phyloP scores from a whole-genome alignment of 2,888 invertebrate species.

The Eupithecia subumbrata region DNA sequence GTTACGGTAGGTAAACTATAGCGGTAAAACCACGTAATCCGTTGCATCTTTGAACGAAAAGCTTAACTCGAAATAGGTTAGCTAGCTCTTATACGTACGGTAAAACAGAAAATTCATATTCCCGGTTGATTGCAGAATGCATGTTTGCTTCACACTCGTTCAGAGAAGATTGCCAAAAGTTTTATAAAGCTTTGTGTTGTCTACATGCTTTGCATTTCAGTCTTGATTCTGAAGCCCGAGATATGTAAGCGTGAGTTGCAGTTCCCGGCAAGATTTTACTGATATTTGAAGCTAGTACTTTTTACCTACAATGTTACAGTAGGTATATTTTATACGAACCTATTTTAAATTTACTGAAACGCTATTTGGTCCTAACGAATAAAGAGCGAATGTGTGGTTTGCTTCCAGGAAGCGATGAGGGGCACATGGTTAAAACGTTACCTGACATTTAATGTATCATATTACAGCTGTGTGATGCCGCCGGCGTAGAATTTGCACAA shows the following conservation, averaged over 20 bases:
- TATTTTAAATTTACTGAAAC: not conserved
- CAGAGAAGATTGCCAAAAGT: constrained; percentile 29
- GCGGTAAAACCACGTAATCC: not conserved
- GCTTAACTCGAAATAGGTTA: not conserved
- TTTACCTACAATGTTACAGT: not conserved
- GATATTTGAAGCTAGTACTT: too few species aligned
- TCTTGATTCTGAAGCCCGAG: not conserved
- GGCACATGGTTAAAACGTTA: too few species aligned
- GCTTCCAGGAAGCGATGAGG: too few species aligned
- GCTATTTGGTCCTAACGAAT: not conserved
- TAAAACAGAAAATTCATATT: constrained; percentile 8
- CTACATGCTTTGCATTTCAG: constrained; percentile 20
- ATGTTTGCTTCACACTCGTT: constrained; percentile 11
- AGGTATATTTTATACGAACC: not conserved
- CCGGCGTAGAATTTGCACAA: too few species aligned
- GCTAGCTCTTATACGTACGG: not conserved
- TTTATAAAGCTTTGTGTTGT: constrained; percentile 17
- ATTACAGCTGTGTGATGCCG: too few species aligned
- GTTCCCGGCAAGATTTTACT: not conserved
- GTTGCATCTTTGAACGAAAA: constrained; percentile 2
- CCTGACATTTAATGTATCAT: too few species aligned
- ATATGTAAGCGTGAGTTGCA: not conserved
- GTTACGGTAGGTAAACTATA: not conserved
- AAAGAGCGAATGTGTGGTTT: not conserved
- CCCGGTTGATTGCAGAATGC: constrained; percentile 12